Evolutionary conservation across 2,888 invertebrate species (phyloP), one percentile per base, ranked within the genome.

Genomic region (Yponomeuta sedellus): DNA sequence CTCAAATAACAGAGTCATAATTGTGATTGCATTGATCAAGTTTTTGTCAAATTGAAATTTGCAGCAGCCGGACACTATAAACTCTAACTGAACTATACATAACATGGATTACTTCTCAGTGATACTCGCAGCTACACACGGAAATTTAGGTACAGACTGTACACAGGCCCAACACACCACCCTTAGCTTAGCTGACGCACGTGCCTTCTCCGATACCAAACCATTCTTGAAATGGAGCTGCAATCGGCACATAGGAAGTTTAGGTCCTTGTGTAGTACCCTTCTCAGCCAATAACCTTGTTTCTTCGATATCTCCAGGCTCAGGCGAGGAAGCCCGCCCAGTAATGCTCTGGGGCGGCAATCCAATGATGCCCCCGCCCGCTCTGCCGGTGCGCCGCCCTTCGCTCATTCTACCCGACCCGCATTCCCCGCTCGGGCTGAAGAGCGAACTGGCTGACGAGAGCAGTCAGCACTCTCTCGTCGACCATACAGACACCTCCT

Each of bases 281-380:
- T 52, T 16, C 16, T 16, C 44, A 52, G 44, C 16, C 44, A 16
- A 52, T 52, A 52, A 52, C 44, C 16, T 52, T 5, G 16, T 16
- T 52, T 16, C 44, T 52, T 52, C 44, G n/a, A 16, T 52, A 16
- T 52, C 44, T 52, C 44, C 44, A 52, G 44, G 44, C 62, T 68
- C 77, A 83, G 78, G 79, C 68, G 78, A 84, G 22, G 86, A 82
- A 20, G 77, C 81, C 68, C 77, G 83, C 52, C 84, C 83, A 25
- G 78, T 81, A 69, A 73, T 83, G 67, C 70, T 81, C 79, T 88
- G 88, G 87, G 83, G 77, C 75, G 92, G 84, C 63, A 92, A 92
- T 69, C 82, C 93, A 73, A 92, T 94, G 76, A 94, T 94, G 84
- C 94, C 94, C 94, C 94, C 94, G 76, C 94, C 95, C 66, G 94